Base-by-base conservation (phyloP, 2,113 vertebrate species). In the Hemiprocne comata region DNA sequence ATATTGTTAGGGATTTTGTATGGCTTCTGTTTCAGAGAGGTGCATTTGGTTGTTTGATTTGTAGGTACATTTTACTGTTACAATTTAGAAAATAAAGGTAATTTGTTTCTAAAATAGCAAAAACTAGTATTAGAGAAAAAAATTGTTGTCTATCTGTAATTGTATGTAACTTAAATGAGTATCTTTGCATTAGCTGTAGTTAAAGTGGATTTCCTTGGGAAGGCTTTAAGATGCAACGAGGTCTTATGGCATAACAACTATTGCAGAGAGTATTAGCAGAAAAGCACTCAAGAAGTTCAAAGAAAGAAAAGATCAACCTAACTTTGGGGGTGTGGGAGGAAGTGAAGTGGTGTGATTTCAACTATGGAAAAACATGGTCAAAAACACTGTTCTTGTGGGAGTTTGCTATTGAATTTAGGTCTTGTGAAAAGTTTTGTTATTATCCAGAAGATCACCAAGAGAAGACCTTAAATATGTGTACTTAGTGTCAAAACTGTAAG, bases 121-220 rank as follows among this genome's bases (percentile, higher is more conserved):
- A 74, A 87, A 10, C 17, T 42, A 0, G 1, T 78, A 18, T 69
- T 78, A 55, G 53, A 71, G 42, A 14, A 72, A 34, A 46, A 85
- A 67, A 33, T 1, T 34, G 20, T 79, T 7, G 4, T 81, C 21
- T 61, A 0, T 72, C 33, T 72, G 6, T 66, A 88, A 13, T 8
- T 85, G 8, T 53, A 20, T 44, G 23, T 69, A 57, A 29, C 13
- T 46, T 72, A 34, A 31, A 34, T 38, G 5, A 66, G 13, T 77
- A 8, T 78, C 25, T 85, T 84, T 80, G 16, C 17, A 9, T 85
- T 71, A 69, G 20, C 24, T 70, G 9, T 65, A 55, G 29, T 17
- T 73, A n/a, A 61, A 69, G 16, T 57, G 65, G 25, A n/a, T 90
- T 90, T 85, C 33, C 58, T 83, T 82, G 69, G n/a, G 10, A 89